Base-by-base conservation (phyloP, 2,797 vertebrate genomes). In the Erethizon dorsatum region DNA sequence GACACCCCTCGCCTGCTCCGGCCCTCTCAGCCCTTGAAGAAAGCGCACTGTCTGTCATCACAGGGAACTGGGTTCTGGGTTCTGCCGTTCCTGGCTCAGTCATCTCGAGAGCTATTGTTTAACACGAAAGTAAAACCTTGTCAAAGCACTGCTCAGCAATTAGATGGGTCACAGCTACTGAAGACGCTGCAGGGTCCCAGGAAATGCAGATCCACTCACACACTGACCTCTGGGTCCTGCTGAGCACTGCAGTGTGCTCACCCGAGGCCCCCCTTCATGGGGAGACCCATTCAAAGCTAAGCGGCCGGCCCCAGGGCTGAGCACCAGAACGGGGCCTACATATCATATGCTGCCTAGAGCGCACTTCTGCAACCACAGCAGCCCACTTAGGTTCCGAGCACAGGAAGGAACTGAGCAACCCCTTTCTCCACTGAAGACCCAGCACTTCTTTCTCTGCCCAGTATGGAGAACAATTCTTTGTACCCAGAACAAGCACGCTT, bases 251-350 rank as follows among this genome's bases (percentile, higher is more conserved):
- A 54, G 9, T 2, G 10, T 41, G 37, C 37, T 41, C 37, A 2
- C 37, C 37, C 2, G 37, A 41, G 37, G 37, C 37, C 37, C 37
- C 37, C 37, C 37, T 41, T 41, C 37, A 41, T 41, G 37, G 37
- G 37, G 26, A 65, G 56, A 77, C 33, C 6, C 3, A 26, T 56
- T 73, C 9, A 17, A 33, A 91, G 90, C 6, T 24, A 22, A 75
- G 61, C 26, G 12, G 28, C 71, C 20, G 33, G 63, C 63, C 18
- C 9, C 0, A 6, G 41, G 41, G 18, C 61, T 88, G 82, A 82
- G 0, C 18, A 45, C 3, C 57, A n/a, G 28, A 65, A 52, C 0
- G 3, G 83, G 50, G 14, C 63, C 1, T 28, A 15, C 13, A 78
- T 33, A 7, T 50, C 14, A 56, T 77, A 13, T 15, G 41, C 67